Evolutionary conservation across 2,888 invertebrate genomes (phyloP).

Genomic region (Scaptomyza caliginosa): DNA sequence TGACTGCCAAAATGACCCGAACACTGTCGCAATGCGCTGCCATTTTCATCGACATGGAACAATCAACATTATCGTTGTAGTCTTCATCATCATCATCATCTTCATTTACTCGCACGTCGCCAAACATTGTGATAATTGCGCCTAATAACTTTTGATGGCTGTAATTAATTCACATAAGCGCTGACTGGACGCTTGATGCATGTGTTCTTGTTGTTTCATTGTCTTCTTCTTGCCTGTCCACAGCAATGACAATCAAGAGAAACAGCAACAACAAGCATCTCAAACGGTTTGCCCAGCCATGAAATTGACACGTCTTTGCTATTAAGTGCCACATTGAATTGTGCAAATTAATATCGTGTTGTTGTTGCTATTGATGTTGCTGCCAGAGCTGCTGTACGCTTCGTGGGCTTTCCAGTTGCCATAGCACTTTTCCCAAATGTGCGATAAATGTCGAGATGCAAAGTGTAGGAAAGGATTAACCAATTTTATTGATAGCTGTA

Average conservation of each 20-base stretch:
- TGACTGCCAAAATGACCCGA: slow-evolving; percentile 5
- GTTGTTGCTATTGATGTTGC: slow-evolving; percentile 25
- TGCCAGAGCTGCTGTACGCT: not conserved
- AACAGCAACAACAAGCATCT: slow-evolving; percentile 26
- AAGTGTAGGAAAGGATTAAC: not conserved
- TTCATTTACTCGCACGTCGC: slow-evolving; percentile 46
- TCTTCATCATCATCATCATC: slow-evolving; percentile 1
- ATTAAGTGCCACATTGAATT: slow-evolving; percentile 78
- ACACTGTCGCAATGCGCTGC: slow-evolving; percentile 25
- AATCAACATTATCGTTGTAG: slow-evolving; percentile 3
- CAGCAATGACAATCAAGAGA: slow-evolving; percentile 10
- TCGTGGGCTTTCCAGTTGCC: slow-evolving; percentile 11
- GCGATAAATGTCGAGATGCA: not conserved
- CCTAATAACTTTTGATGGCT: slow-evolving; percentile 79
- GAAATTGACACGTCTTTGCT: slow-evolving; percentile 78
- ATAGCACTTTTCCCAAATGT: slow-evolving; percentile 3
- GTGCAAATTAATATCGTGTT: slow-evolving; percentile 69
- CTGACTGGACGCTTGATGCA: slow-evolving; percentile 45
- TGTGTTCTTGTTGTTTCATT: slow-evolving; percentile 13
- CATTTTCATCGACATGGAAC: slow-evolving; percentile 19
- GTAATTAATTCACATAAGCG: slow-evolving; percentile 77
- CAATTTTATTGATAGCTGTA: not conserved
- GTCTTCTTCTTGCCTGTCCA: not conserved
- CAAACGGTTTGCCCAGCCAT: slow-evolving; percentile 73
- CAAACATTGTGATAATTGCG: slow-evolving; percentile 74